phyloP scores from a whole-genome alignment of 2,888 invertebrate genomes.

The Drepana falcataria region DNA sequence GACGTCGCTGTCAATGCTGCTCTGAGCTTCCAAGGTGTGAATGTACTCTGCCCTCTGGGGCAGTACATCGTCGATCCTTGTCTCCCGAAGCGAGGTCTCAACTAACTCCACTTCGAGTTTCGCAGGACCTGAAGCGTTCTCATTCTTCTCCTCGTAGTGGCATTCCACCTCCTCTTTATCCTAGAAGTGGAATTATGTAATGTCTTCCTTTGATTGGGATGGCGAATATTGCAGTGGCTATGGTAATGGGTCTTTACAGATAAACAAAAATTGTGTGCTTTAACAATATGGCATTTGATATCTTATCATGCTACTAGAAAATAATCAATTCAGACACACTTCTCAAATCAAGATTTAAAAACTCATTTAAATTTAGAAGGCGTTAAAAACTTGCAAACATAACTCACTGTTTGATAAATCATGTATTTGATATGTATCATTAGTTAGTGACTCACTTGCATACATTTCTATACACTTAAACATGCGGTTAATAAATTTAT shows the following conservation, averaged over 20 bases:
- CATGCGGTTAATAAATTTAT: too few relatives aligned
- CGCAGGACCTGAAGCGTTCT: constrained; percentile 44
- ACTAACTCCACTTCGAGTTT: constrained; percentile 57
- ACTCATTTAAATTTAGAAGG: too few relatives aligned
- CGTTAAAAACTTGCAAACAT: too few relatives aligned
- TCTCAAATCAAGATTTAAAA: too few relatives aligned
- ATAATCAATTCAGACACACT: too few relatives aligned
- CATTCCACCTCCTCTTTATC: constrained; percentile 73
- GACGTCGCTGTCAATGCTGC: constrained; percentile 79
- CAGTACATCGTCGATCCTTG: constrained; percentile 81
- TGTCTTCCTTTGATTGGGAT: neutral
- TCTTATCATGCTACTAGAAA: too few relatives aligned
- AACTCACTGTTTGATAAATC: too few relatives aligned
- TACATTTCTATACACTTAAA: too few relatives aligned
- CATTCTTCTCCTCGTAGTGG: constrained; percentile 72
- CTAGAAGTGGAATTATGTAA: constrained; percentile 25
- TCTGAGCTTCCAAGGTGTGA: constrained; percentile 70
- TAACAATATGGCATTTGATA: too few relatives aligned
- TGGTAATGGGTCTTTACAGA: neutral
- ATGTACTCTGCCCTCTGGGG: constrained; percentile 60
- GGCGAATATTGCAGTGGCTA: neutral
- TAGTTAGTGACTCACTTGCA: too few relatives aligned
- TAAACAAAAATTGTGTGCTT: too few relatives aligned
- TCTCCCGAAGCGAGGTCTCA: constrained; percentile 76
- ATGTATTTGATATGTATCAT: too few relatives aligned